These are phyloP conservation scores for Zosterops japonicus DNA, from an alignment of 2,113 vertebrate genomes.

Conservation along the genomic window DNA sequence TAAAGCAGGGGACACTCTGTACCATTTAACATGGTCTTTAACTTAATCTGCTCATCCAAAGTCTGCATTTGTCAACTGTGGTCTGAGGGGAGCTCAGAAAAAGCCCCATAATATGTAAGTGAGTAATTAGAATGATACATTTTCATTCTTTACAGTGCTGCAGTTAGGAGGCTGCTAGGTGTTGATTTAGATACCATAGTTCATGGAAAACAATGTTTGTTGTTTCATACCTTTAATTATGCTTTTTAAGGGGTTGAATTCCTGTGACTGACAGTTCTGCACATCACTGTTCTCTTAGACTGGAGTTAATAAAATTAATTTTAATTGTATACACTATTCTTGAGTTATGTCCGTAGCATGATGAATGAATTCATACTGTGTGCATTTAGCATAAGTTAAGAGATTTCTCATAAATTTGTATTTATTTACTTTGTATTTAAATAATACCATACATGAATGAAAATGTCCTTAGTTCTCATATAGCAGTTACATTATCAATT, in stretches of 20 bases:
- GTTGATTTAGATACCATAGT: neutral
- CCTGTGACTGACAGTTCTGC: neutral
- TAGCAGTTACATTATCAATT: neutral
- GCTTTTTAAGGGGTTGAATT: neutral
- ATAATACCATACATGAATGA: neutral
- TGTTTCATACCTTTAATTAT: neutral
- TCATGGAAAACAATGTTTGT: neutral
- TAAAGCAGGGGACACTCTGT: neutral
- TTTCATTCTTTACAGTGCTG: neutral
- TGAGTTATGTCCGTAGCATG: neutral
- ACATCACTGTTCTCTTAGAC: neutral
- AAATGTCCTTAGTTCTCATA: neutral
- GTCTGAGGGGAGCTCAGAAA: neutral
- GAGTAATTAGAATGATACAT: neutral
- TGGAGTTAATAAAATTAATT: neutral
- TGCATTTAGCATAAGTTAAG: neutral
- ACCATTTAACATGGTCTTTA: neutral
- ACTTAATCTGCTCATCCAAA: neutral
- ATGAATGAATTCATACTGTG: neutral
- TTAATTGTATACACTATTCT: neutral
- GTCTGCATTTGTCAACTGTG: accelerated
- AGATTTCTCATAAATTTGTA: neutral
- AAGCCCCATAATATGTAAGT: neutral
- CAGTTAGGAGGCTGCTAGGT: neutral
- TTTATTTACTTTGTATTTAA: neutral